Conservation (phyloP, 1,140 invertebrate species). For the Listronotus bonariensis region DNA sequence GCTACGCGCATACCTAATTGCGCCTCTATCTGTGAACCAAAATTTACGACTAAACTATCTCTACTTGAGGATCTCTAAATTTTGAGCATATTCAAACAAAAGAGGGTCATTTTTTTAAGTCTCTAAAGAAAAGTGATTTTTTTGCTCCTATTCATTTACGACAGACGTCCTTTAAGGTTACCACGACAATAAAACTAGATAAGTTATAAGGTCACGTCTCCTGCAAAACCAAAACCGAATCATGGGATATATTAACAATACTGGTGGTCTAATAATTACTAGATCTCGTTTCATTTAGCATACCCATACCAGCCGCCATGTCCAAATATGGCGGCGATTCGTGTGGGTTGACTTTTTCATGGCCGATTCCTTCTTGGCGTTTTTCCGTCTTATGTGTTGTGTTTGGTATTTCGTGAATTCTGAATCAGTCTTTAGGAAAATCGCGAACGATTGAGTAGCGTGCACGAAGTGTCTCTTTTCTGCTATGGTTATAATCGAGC, state of each 20-base stretch:
- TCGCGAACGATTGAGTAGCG: conserved; percentile 31
- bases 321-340: conserved; percentile 24
- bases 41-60: too few relatives aligned
- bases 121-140: too few relatives aligned
- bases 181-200: conserved; percentile 8
- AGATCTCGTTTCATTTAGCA: conserved; percentile 14
- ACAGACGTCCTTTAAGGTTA: conserved; percentile 21
- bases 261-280: background rate
- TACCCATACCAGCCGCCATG: conserved; percentile 17
- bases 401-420: conserved; percentile 11
- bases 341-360: conserved; percentile 33
- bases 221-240: background rate
- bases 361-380: conserved; percentile 33
- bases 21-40: too few relatives aligned
- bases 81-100: too few relatives aligned
- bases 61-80: too few relatives aligned
- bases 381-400: conserved; percentile 13
- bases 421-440: conserved; percentile 34
- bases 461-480: conserved; percentile 32
- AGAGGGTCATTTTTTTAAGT: too few relatives aligned
- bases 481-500: conserved; percentile 28
- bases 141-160: background rate
- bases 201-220: conserved; percentile 1
- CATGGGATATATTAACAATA: too few relatives aligned
- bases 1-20: too few relatives aligned